Evolutionary conservation across 2,797 vertebrate species (phyloP).

Genomic region (Platyrinchus mystaceus): DNA sequence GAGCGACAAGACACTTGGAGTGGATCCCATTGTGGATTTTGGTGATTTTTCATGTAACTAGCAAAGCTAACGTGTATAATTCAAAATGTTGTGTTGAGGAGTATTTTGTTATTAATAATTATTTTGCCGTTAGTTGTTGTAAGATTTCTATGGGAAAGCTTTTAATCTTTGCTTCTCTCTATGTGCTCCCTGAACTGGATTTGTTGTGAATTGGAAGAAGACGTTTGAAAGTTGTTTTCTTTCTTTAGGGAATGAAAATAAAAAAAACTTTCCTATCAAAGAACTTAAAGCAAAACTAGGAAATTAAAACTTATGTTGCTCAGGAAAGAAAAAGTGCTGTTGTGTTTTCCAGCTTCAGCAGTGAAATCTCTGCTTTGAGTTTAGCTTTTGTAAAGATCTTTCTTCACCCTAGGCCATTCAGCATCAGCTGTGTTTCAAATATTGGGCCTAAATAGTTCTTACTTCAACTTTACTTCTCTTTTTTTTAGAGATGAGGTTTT

Average conservation of each 20-base stretch:
- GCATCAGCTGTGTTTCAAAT: background rate
- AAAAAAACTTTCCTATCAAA: background rate
- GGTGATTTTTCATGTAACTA: background rate
- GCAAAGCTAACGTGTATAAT: accelerated
- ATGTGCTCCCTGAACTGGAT: background rate
- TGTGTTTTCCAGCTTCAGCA: background rate
- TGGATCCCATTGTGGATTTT: background rate
- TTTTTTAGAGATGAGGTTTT: background rate
- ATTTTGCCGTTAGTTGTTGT: background rate
- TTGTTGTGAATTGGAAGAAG: background rate
- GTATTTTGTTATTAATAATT: background rate
- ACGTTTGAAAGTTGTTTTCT: background rate
- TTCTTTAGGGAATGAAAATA: background rate
- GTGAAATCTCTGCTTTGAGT: background rate
- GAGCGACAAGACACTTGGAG: background rate
- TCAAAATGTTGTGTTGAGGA: background rate
- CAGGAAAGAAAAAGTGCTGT: background rate
- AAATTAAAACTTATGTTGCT: background rate
- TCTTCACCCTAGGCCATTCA: background rate
- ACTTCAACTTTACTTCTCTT: background rate
- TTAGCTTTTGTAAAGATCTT: background rate
- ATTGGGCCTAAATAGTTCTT: background rate
- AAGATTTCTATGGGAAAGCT: background rate
- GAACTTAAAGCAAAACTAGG: background rate
- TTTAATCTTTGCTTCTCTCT: background rate